A percentile compares a stretch with the other conserved stretches of the same genome.
These are phyloP conservation scores for Synchiropus splendidus DNA, from an alignment of 2,113 vertebrate genomes.

Conservation along the genomic window DNA sequence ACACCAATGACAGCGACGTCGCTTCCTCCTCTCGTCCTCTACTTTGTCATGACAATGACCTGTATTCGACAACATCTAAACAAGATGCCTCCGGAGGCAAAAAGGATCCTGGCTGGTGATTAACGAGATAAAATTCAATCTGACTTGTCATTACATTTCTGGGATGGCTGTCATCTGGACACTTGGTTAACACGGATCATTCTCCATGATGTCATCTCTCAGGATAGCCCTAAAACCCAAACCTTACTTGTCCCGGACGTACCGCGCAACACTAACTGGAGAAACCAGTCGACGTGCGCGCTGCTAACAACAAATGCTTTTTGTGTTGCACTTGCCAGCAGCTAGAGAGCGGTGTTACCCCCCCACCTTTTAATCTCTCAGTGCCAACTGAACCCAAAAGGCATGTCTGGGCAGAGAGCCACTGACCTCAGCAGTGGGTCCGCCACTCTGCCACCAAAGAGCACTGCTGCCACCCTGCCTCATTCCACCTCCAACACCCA, in stretches of 20 bases:
- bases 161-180: conserved; percentile 48
- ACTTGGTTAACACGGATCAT: conserved; percentile 51
- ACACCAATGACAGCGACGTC: conserved; percentile 2
- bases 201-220: conserved; percentile 43
- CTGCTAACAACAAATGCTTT: too few species aligned
- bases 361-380: conserved; percentile 71
- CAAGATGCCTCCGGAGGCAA: too few species aligned
- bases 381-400: conserved; percentile 78
- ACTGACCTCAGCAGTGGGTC: conserved; percentile 56
- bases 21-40: conserved; percentile 17
- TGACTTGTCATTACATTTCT: conserved; percentile 28
- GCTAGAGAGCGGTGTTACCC: conserved; percentile 50
- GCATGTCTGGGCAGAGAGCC: conserved; percentile 75
- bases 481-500: conserved; percentile 37
- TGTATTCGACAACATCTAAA: too few species aligned
- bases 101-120: conserved; percentile 12
- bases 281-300: too few species aligned
- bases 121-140: conserved; percentile 16
- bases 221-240: conserved; percentile 38
- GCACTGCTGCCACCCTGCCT: conserved; percentile 63
- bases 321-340: conserved; percentile 17
- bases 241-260: conserved; percentile 11
- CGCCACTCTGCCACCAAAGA: conserved; percentile 61
- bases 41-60: too few species aligned
- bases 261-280: conserved; percentile 1